phyloP scores from a whole-genome alignment of 2,888 invertebrate genomes.

The Cinara cedri region DNA sequence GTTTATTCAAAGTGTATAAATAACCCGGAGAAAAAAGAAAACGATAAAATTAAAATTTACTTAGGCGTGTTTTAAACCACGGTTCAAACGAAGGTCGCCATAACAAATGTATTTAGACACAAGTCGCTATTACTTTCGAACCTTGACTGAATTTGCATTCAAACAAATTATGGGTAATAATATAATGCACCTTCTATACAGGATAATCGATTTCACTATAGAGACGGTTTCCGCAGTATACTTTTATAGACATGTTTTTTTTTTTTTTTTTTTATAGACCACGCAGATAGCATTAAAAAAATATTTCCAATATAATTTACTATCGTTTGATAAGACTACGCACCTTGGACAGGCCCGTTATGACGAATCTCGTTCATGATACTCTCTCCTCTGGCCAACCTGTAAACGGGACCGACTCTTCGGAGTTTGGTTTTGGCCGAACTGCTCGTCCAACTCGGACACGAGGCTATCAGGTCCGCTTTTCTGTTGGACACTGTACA shows the following conservation, averaged over 20 bases:
- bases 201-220: background rate
- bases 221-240: background rate
- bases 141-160: slow-evolving; percentile 6
- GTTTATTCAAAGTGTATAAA: background rate
- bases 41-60: background rate
- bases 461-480: slow-evolving; percentile 60
- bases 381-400: slow-evolving; percentile 76
- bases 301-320: too few species aligned
- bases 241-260: background rate
- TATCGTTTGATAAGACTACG: slow-evolving; percentile 55
- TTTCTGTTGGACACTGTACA: slow-evolving; percentile 70
- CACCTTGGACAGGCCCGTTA: slow-evolving; percentile 92
- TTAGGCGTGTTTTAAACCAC: background rate
- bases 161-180: background rate
- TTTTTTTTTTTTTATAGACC: background rate
- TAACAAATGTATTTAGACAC: background rate
- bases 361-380: slow-evolving; percentile 90
- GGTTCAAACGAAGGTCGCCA: background rate
- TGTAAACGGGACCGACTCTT: slow-evolving; percentile 78
- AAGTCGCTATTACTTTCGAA: background rate
- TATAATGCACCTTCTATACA: background rate
- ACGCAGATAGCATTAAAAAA: too few species aligned
- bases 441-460: slow-evolving; percentile 52
- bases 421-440: slow-evolving; percentile 65
- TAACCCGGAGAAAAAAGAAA: background rate